Evolutionary conservation across 2,113 vertebrate species (phyloP).

Genomic region (Ophiodon elongatus): DNA sequence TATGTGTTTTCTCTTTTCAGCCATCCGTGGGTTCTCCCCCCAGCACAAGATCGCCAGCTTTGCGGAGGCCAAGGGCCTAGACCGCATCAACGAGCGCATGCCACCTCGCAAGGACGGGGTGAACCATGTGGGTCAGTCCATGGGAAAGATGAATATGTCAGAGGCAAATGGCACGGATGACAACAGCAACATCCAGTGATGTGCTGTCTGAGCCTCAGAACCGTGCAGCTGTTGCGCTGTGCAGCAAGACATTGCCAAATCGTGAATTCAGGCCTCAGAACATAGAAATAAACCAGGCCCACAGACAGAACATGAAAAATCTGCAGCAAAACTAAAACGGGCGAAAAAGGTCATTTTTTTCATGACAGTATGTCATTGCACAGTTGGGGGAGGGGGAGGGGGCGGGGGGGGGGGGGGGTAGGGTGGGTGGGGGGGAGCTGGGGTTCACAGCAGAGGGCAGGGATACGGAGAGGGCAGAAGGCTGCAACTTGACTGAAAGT

Average conservation of each 20-base stretch:
- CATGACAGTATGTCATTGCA: conserved; percentile 75
- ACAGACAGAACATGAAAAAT: conserved; percentile 76
- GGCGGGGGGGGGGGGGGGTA: conserved; percentile 43
- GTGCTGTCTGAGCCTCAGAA: conserved; percentile 63
- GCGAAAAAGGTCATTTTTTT: conserved; percentile 71
- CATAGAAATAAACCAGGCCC: conserved; percentile 77
- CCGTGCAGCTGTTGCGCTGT: conserved; percentile 59
- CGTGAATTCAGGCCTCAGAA: conserved; percentile 81
- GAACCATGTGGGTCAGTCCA: conserved; percentile 87
- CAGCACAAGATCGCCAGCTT: conserved; percentile 90
- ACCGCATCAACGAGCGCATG: conserved; percentile 90
- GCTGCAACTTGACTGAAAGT: conserved; percentile 58
- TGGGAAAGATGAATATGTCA: conserved; percentile 89
- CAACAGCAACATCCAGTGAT: conserved; percentile 89
- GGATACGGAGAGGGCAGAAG: conserved; percentile 36
- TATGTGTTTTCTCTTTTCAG: conserved; percentile 64
- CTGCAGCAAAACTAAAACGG: conserved; percentile 77
- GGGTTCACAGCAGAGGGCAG: conserved; percentile 53
- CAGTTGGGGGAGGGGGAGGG: conserved; percentile 62
- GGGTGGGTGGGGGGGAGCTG: conserved; percentile 42
- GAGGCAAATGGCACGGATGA: conserved; percentile 89
- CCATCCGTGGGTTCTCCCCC: conserved; percentile 87
- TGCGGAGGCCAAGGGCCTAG: conserved; percentile 87
- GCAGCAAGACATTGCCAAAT: conserved; percentile 83
- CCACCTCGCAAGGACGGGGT: conserved; percentile 87